These are phyloP conservation scores for Apamea anceps DNA, from an alignment of 2,888 invertebrate species.

Conservation along the genomic window DNA sequence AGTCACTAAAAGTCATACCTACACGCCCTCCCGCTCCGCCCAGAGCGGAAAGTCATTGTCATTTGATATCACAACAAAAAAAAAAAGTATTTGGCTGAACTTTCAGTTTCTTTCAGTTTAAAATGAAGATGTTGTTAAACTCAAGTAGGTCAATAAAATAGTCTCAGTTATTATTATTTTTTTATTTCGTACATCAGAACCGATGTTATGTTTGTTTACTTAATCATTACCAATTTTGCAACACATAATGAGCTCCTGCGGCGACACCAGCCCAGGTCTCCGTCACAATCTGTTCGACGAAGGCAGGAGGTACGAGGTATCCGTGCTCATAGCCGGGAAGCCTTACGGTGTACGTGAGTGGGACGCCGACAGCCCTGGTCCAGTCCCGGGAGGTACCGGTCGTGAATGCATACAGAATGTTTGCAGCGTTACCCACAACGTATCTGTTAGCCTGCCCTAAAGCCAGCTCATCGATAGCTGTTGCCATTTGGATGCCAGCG, in stretches of 20 bases:
- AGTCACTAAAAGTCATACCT: too few species aligned
- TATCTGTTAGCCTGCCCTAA: conserved; percentile 84
- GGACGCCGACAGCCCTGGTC: conserved; percentile 90
- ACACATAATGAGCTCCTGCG: conserved; percentile 79
- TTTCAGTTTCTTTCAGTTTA: neutral
- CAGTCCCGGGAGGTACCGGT: conserved; percentile 93
- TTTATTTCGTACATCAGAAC: conserved; percentile 25
- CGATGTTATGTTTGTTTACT: conserved; percentile 1
- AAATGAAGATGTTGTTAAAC: neutral
- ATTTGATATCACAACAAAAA: too few species aligned
- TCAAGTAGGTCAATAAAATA: conserved; percentile 35
- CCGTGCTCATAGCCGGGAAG: conserved; percentile 90
- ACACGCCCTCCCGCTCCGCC: too few species aligned
- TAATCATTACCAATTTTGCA: conserved; percentile 65
- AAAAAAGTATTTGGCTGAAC: neutral
- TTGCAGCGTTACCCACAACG: conserved; percentile 90
- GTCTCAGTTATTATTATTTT: conserved; percentile 1
- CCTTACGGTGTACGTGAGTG: conserved; percentile 92
- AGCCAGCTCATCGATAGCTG: conserved; percentile 84
- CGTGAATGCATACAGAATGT: conserved; percentile 88
- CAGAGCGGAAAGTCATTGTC: too few species aligned
- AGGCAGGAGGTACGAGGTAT: conserved; percentile 90
- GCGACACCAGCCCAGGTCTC: conserved; percentile 92
- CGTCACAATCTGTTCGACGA: conserved; percentile 89
- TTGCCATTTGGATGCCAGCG: conserved; percentile 83